A percentile compares a stretch with the other conserved stretches of the same genome.
These are phyloP conservation scores for Penaeus vannamei DNA, from an alignment of 1,140 invertebrate genomes.

Conservation along the genomic window DNA sequence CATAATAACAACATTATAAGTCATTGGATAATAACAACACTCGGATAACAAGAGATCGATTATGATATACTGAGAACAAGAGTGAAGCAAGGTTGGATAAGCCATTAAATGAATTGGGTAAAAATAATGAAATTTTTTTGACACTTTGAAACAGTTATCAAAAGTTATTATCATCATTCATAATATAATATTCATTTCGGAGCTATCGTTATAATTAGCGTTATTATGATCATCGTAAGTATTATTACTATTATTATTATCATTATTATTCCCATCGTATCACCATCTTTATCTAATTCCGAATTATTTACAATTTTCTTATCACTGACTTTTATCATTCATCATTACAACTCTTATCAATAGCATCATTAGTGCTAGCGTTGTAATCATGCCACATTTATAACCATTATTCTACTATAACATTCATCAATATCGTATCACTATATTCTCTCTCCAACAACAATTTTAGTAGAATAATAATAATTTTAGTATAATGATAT, in stretches of 20 bases:
- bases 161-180: too few relatives aligned
- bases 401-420: background rate
- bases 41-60: too few relatives aligned
- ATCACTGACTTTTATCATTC: background rate
- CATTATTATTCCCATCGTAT: background rate
- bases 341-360: background rate
- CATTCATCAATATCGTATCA: background rate
- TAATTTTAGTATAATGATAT: too few relatives aligned
- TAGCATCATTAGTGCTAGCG: background rate
- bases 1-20: too few relatives aligned
- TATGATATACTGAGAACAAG: too few relatives aligned
- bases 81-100: too few relatives aligned
- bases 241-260: slow-evolving; percentile 9
- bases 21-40: too few relatives aligned
- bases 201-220: background rate
- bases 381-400: background rate
- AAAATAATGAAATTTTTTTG: too few relatives aligned
- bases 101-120: too few relatives aligned
- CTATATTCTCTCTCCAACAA: background rate
- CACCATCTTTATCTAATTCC: background rate
- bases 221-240: background rate
- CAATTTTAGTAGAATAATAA: too few relatives aligned
- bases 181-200: too few relatives aligned
- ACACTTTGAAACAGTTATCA: too few relatives aligned
- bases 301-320: background rate